phyloP scores from a whole-genome alignment of 2,113 vertebrate genomes.

The Anarhynchus alexandrinus region DNA sequence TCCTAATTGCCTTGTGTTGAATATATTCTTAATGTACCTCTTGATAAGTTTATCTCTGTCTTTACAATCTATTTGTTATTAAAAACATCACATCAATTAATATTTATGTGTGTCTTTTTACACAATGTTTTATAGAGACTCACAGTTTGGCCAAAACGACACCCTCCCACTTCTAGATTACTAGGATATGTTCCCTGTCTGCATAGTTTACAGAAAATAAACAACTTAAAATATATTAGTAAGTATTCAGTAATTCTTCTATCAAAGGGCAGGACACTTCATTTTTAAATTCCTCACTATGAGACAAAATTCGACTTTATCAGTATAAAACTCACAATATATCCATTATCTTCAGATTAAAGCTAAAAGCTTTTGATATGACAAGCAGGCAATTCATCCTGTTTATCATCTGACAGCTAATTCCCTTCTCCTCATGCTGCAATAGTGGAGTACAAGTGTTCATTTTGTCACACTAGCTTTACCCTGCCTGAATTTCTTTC shows the following conservation, averaged over 20 bases:
- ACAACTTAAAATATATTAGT: not conserved
- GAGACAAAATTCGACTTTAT: slow-evolving; percentile 39
- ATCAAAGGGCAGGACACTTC: not conserved
- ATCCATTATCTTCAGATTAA: slow-evolving; percentile 65
- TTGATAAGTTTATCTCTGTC: not conserved
- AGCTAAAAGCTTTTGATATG: slow-evolving; percentile 66
- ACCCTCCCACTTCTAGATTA: not conserved
- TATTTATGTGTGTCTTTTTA: not conserved
- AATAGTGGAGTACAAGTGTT: slow-evolving; percentile 44
- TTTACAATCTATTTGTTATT: not conserved
- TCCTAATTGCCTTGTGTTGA: not conserved
- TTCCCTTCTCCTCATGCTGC: slow-evolving; percentile 34
- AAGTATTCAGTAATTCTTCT: not conserved
- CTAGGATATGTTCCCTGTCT: not conserved
- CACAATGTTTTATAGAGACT: not conserved
- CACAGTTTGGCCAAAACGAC: not conserved
- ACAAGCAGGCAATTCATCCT: slow-evolving; percentile 58
- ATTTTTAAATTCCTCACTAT: not conserved
- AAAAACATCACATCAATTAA: not conserved
- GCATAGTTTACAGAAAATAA: not conserved
- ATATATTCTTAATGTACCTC: not conserved
- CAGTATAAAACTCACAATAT: slow-evolving; percentile 16
- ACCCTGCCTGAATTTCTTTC: slow-evolving; percentile 15
- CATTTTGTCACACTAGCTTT: slow-evolving; percentile 56
- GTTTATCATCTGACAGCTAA: slow-evolving; percentile 63